Evolutionary conservation across 2,888 invertebrate genomes (phyloP).

Genomic region (Deilephila porcellus): DNA sequence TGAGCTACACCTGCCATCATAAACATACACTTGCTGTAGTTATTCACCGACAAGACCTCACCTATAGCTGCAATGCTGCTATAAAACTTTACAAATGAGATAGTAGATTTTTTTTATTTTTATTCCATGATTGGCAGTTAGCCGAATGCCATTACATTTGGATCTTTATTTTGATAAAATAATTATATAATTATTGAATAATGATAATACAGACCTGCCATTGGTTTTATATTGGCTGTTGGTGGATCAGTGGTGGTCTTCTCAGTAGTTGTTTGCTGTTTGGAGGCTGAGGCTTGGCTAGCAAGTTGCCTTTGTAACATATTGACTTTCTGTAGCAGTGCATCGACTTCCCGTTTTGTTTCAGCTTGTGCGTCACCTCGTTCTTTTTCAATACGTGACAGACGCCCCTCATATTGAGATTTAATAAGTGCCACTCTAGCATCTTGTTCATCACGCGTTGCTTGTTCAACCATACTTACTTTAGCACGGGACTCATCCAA

Average conservation of each 20-base stretch:
- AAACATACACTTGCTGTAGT: too few relatives aligned
- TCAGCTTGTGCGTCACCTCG: conserved; percentile 86
- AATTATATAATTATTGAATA: neutral
- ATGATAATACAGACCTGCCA: conserved; percentile 88
- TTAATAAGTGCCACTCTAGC: conserved; percentile 86
- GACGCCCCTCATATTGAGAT: conserved; percentile 88
- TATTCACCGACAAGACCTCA: too few relatives aligned
- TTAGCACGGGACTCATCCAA: conserved; percentile 81
- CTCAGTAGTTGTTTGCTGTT: conserved; percentile 84
- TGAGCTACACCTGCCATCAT: conserved; percentile 68
- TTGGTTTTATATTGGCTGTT: conserved; percentile 97
- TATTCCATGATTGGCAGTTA: too few relatives aligned
- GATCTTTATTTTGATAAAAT: too few relatives aligned
- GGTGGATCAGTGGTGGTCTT: conserved; percentile 85
- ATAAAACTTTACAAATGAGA: too few relatives aligned
- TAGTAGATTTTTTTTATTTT: too few relatives aligned
- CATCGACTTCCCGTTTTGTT: conserved; percentile 87
- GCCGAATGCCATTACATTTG: too few relatives aligned
- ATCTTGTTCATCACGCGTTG: conserved; percentile 84
- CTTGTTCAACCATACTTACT: conserved; percentile 80
- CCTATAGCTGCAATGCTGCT: too few relatives aligned
- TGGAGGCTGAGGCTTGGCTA: conserved; percentile 88
- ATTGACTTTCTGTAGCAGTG: conserved; percentile 88
- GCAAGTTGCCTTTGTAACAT: conserved; percentile 89
- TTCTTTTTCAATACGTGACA: conserved; percentile 90